Percentiles rank a stretch among this genome's conserved stretches.
These are phyloP conservation scores for Strigops habroptila DNA, from an alignment of 2,113 vertebrate species.

Conservation along the genomic window DNA sequence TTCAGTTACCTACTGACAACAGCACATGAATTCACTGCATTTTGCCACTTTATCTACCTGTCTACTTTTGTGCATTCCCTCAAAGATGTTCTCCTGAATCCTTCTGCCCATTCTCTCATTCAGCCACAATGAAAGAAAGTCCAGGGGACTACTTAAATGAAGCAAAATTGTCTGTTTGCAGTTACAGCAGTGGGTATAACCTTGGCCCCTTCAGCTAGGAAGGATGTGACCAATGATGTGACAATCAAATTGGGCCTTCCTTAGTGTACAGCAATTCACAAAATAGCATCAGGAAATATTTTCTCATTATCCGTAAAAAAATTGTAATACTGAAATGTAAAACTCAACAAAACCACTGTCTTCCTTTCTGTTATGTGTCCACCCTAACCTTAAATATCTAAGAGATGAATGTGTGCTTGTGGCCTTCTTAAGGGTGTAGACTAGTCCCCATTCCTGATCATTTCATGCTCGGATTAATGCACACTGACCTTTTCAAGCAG, in stretches of 20 bases:
- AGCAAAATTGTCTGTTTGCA: not conserved
- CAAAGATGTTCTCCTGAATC: not conserved
- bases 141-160: not conserved
- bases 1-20: not conserved
- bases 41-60: fast-evolving
- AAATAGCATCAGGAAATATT: not conserved
- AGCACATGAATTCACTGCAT: not conserved
- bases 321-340: not conserved
- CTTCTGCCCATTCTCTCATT: not conserved
- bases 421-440: not conserved
- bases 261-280: fast-evolving
- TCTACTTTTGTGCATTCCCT: not conserved
- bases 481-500: slow-evolving; percentile 55
- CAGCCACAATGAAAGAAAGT: not conserved
- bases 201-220: not conserved
- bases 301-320: not conserved
- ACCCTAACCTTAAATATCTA: slow-evolving; percentile 10
- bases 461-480: slow-evolving; percentile 21
- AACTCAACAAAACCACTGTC: not conserved
- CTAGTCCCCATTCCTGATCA: slow-evolving; percentile 11
- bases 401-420: not conserved
- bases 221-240: not conserved
- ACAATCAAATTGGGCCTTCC: not conserved
- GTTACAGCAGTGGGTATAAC: not conserved
- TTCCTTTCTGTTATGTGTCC: not conserved